phyloP scores from a whole-genome alignment of 2,797 vertebrate species.

The Petrocephalus sullivani region DNA sequence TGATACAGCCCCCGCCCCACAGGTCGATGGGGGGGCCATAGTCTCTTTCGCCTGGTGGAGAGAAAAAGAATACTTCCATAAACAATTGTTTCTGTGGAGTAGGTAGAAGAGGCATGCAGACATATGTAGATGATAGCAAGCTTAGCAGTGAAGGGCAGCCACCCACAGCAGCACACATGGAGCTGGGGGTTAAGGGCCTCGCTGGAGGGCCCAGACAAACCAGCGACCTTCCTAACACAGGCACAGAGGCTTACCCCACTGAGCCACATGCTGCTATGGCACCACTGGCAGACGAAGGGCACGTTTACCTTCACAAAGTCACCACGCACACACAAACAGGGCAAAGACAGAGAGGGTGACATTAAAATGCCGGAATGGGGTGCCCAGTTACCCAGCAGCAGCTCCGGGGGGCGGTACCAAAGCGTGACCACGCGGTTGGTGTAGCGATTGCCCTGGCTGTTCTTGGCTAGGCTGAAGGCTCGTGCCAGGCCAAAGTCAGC shows the following conservation, averaged over 20 bases:
- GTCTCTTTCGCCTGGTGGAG: constrained; percentile 79
- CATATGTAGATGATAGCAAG: no score
- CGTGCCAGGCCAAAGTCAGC: constrained; percentile 92
- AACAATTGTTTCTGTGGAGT: no score
- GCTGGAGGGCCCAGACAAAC: no score
- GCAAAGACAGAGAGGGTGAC: neutral
- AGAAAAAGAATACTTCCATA: neutral
- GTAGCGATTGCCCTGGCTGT: constrained; percentile 95
- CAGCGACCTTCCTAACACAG: no score
- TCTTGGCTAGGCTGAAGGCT: constrained; percentile 94
- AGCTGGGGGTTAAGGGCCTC: no score
- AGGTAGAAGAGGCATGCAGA: neutral
- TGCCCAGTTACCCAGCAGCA: constrained; percentile 77
- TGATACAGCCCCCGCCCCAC: constrained; percentile 96
- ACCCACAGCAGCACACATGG: neutral
- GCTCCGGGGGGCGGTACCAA: constrained; percentile 93
- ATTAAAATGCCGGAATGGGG: no score
- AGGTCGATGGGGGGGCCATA: constrained; percentile 96
- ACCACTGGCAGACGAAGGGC: no score
- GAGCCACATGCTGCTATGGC: no score
- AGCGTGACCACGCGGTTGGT: constrained; percentile 95
- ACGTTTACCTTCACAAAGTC: neutral
- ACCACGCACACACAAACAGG: neutral
- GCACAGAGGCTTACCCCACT: no score
- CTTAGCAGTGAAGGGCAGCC: neutral